A percentile compares a stretch with the other conserved stretches of the same genome.
These are phyloP conservation scores for Polypterus senegalus DNA, from an alignment of 2,113 vertebrate species.

Conservation along the genomic window DNA sequence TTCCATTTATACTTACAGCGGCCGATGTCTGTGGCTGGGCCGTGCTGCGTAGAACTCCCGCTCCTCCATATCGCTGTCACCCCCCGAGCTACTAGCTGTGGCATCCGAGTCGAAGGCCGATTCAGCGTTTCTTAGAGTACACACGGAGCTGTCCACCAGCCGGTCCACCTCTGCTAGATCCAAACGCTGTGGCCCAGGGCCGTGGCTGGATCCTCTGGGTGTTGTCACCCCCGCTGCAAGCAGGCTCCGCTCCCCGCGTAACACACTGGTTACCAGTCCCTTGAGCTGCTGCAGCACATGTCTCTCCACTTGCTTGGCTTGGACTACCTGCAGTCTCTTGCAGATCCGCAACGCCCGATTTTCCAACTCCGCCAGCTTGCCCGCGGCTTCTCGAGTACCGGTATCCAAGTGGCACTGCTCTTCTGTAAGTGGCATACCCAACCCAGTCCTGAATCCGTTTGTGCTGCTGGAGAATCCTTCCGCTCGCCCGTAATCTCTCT, in stretches of 20 bases:
- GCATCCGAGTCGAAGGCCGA: slow-evolving; percentile 43
- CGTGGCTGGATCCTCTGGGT: background rate
- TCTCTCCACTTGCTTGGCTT: slow-evolving; percentile 38
- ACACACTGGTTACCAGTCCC: slow-evolving; percentile 19
- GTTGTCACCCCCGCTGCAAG: background rate
- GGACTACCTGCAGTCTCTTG: slow-evolving; percentile 34
- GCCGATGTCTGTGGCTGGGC: background rate
- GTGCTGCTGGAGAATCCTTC: no score
- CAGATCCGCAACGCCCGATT: slow-evolving; percentile 28
- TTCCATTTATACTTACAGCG: slow-evolving; percentile 6
- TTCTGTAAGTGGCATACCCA: no score
- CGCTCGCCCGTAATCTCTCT: no score
- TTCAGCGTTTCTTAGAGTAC: slow-evolving; percentile 31
- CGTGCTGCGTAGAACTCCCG: slow-evolving; percentile 2
- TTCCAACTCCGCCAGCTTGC: slow-evolving; percentile 30
- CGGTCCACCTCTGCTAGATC: slow-evolving; percentile 24
- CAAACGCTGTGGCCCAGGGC: background rate
- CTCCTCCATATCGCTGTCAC: slow-evolving; percentile 28
- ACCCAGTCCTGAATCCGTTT: no score
- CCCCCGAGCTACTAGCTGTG: slow-evolving; percentile 36
- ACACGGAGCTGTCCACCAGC: slow-evolving; percentile 29
- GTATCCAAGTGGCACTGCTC: slow-evolving; percentile 9
- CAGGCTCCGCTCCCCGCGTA: slow-evolving; percentile 4
- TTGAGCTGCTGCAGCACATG: slow-evolving; percentile 34
- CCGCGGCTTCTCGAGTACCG: slow-evolving; percentile 15